Percentiles rank a stretch among this genome's conserved stretches.
phyloP scores from a whole-genome alignment of 2,888 invertebrate genomes.

The Horisme vitalbata region DNA sequence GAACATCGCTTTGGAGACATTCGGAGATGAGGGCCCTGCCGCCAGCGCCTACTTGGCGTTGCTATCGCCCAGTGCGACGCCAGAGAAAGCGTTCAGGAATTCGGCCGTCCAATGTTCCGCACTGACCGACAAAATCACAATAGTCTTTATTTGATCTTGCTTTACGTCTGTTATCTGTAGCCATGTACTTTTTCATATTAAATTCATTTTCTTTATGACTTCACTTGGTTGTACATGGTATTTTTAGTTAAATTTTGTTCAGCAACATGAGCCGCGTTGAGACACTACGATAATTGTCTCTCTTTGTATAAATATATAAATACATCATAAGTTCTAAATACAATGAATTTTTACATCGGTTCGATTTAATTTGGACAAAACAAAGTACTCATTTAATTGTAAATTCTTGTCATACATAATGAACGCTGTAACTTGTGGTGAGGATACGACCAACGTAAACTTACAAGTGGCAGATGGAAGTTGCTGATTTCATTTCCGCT shows the following conservation, averaged over 20 bases:
- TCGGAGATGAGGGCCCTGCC: conserved; percentile 8
- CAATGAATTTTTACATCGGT: no score
- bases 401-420: no score
- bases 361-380: background rate
- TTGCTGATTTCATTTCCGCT: conserved; percentile 12
- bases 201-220: no score
- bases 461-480: background rate
- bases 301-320: no score
- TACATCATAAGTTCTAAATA: no score
- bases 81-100: conserved; percentile 81
- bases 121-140: conserved; percentile 41
- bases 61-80: conserved; percentile 39
- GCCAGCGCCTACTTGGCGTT: conserved; percentile 27
- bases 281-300: no score
- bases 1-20: conserved; percentile 15
- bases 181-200: no score
- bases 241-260: no score
- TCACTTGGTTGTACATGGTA: no score
- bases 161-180: conserved; percentile 12
- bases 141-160: conserved; percentile 40
- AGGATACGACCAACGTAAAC: background rate
- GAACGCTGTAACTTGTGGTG: conserved; percentile 2
- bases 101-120: conserved; percentile 60
- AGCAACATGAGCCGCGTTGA: no score
- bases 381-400: no score